Base-by-base conservation (phyloP, 2,888 invertebrate species). In the Punctoribates punctum region DNA sequence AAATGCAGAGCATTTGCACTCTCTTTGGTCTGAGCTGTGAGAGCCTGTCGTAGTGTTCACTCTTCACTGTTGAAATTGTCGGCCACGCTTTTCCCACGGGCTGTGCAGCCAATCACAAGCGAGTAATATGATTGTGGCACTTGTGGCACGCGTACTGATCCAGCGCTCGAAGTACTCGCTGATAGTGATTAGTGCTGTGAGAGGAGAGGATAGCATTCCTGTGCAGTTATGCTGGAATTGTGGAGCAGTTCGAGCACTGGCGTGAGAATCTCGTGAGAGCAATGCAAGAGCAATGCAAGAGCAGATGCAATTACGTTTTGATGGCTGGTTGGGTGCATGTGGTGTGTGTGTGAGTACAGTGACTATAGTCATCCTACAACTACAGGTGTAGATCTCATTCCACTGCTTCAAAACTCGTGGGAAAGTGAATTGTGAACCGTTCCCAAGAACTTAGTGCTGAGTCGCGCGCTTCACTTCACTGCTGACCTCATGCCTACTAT, bases 381-480 rank as follows among this genome's bases (percentile, higher is more conserved):
- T 67, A 60, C 60, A 60, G 60, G 60, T 60, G 60, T 60, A 38
- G 67, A 67, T 67, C 38, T 25, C 48, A 73, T 73, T 73, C 54
- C 25, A 29, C 54, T 70, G 70, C 23, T 54, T 51, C 54, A n/a
- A 23, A 51, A 54, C 27, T 73, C 73, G 73, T 73, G 73, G 73
- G 73, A 73, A 73, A 73, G 73, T 73, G 73, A 51, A 54, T 73
- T 51, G 51, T n/a, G 73, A 73, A 73, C 15, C 23, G 15, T 73
- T 73, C 73, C 73, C 73, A 73, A 67, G 67, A 67, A 67, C 67
- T 67, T 38, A 67, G 67, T 67, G 38, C 67, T 67, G 67, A 67
- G 38, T 67, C 67, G 67, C 67, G 67, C 67, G 67, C 67, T 67
- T 67, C 67, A 67, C 67, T 67, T 67, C 67, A 67, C 67, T 67